Evolutionary conservation across 2,888 invertebrate genomes (phyloP).

Genomic region (Entomobrya proxima): DNA sequence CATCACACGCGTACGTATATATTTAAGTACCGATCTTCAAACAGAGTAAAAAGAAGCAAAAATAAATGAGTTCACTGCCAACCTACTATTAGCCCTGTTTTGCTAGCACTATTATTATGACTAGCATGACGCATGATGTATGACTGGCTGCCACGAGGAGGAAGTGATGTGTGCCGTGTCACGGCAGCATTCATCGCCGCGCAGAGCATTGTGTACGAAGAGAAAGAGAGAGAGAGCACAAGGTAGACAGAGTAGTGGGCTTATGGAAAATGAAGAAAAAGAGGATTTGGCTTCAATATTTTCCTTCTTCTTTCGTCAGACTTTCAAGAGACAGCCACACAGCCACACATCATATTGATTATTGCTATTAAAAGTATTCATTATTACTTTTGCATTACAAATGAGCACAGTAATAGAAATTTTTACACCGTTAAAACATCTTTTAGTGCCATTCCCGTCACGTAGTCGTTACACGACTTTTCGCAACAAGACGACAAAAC

Average conservation of each 20-base stretch:
- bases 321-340: too few species aligned
- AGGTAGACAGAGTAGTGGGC: neutral
- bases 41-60: neutral
- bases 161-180: constrained; percentile 11
- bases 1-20: neutral
- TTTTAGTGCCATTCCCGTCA: neutral
- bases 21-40: neutral
- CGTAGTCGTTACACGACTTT: neutral
- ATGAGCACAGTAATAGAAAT: neutral
- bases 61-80: neutral
- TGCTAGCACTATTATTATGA: constrained; percentile 27
- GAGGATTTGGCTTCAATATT: neutral
- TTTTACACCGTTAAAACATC: neutral
- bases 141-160: constrained; percentile 25
- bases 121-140: constrained; percentile 34
- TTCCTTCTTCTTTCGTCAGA: neutral
- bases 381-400: neutral
- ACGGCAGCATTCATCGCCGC: neutral
- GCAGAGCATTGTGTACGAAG: constrained; percentile 15
- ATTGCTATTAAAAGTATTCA: neutral
- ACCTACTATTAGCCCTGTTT: neutral
- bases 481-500: too few species aligned
- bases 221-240: neutral
- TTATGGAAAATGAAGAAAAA: neutral
- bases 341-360: constrained; percentile 1